These are phyloP conservation scores for Phyllopteryx taeniolatus DNA, from an alignment of 2,113 vertebrate genomes.

Conservation along the genomic window DNA sequence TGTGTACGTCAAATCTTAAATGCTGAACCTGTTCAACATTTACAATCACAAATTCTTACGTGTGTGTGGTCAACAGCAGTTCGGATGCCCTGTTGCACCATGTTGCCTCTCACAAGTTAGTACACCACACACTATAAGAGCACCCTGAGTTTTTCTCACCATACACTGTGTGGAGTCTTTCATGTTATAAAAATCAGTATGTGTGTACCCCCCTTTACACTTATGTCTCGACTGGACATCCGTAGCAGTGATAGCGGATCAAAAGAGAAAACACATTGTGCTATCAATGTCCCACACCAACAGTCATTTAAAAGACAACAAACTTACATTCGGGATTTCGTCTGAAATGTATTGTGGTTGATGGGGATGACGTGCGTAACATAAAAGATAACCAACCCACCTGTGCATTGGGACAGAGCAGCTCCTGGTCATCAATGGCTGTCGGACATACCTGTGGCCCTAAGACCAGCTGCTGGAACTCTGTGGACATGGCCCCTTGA, in stretches of 20 bases:
- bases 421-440: conserved; percentile 60
- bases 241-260: neutral
- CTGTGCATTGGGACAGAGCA: conserved; percentile 75
- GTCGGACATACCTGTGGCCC: conserved; percentile 76
- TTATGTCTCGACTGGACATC: no score
- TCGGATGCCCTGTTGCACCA: no score
- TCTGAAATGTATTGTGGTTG: neutral
- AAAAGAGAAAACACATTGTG: conserved; percentile 15
- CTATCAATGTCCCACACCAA: conserved; percentile 20
- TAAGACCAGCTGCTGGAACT: conserved; percentile 78
- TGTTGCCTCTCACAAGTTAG: no score
- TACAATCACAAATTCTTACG: no score
- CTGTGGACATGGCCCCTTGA: conserved; percentile 70
- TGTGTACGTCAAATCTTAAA: no score
- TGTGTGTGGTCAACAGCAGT: no score
- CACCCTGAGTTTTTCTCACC: no score
- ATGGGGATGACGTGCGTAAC: conserved; percentile 2
- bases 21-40: no score
- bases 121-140: no score
- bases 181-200: no score
- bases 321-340: neutral
- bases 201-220: neutral
- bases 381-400: conserved; percentile 60
- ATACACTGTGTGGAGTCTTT: no score
- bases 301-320: neutral